These are phyloP conservation scores for Zaprionus obscuricornis DNA, from an alignment of 2,888 invertebrate genomes.

Conservation along the genomic window DNA sequence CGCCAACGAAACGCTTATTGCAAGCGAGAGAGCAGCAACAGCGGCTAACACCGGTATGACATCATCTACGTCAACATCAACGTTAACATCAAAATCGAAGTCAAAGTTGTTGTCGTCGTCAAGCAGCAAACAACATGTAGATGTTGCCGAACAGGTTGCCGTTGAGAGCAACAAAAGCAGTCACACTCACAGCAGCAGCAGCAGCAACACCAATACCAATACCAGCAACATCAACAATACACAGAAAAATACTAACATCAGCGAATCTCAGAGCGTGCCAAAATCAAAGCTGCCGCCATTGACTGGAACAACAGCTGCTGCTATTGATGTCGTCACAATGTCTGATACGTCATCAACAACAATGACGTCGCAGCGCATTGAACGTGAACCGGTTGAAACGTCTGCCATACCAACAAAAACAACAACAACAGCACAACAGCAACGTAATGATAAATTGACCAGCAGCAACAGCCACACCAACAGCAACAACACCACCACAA, in stretches of 20 bases:
- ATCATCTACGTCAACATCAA: too few relatives aligned
- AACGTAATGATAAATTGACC: conserved; percentile 46
- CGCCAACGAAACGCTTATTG: conserved; percentile 66
- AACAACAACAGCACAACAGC: conserved; percentile 57
- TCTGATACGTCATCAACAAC: conserved; percentile 46
- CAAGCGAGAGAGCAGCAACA: conserved; percentile 62
- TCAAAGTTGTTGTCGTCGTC: too few relatives aligned
- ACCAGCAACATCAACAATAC: conserved; percentile 29
- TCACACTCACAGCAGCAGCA: conserved; percentile 32
- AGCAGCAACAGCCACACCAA: conserved; percentile 23
- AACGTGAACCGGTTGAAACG: conserved; percentile 53
- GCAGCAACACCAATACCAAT: conserved; percentile 34
- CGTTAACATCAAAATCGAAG: too few relatives aligned
- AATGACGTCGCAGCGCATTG: conserved; percentile 59
- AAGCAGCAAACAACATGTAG: conserved; percentile 50
- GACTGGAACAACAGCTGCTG: conserved; percentile 46
- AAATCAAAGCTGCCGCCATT: conserved; percentile 53
- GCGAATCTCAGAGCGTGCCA: conserved; percentile 74
- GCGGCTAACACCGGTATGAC: conserved; percentile 80
- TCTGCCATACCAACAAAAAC: conserved; percentile 52
- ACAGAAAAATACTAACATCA: conserved; percentile 31
- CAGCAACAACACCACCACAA: conserved; percentile 30
- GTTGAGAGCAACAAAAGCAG: conserved; percentile 50
- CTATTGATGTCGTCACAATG: conserved; percentile 22
- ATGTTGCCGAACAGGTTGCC: conserved; percentile 67